Evolutionary conservation across 1,140 invertebrate genomes (phyloP), one percentile per base, ranked within the genome.

Genomic region (Drosophila erecta): DNA sequence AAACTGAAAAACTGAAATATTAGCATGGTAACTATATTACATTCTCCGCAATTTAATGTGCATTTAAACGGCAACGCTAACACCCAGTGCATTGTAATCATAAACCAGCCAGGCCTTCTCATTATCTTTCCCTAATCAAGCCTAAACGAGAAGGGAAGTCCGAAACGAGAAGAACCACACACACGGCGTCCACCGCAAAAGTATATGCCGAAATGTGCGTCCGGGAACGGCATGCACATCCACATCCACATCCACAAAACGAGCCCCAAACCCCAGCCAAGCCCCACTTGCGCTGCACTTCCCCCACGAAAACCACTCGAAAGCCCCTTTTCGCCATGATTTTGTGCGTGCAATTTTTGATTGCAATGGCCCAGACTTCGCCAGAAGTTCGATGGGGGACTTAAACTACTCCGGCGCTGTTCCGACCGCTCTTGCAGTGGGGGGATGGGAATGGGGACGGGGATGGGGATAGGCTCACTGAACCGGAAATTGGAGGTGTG

Each of bases 401-500:
- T 44, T 54, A 71, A 50, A 50, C 66, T 59, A 44, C 70, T 69
- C 44, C 30, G 24, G 47, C 67, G 55, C 38, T 35, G n/a, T 35
- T 53, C 66, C 41, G 62, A n/a, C 49, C 14, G 38, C 49, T 55
- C 37, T 55, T 24, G 44, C 58, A 51, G 24, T 46, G 47, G 46
- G 12, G 4, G 22, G 15, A 7, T 54, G 11, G 30, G 17, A n/a
- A 20, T 15, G 43, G 41, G 38, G 38, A 24, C 14, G n/a, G 12
- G 46, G 5, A 12, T 17, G 20, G 38, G 4, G 24, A 30, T 55
- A 38, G 27, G 22, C 90, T 87, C 83, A 86, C 73, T 92, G 80
- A 91, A 91, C 90, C 90, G 90, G 90, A 92, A 91, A 92, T 92
- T 92, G 90, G 90, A 92, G 90, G 90, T 92, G 90, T 91, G 90